phyloP scores from a whole-genome alignment of 2,888 invertebrate species.

The Nowickia ferox region DNA sequence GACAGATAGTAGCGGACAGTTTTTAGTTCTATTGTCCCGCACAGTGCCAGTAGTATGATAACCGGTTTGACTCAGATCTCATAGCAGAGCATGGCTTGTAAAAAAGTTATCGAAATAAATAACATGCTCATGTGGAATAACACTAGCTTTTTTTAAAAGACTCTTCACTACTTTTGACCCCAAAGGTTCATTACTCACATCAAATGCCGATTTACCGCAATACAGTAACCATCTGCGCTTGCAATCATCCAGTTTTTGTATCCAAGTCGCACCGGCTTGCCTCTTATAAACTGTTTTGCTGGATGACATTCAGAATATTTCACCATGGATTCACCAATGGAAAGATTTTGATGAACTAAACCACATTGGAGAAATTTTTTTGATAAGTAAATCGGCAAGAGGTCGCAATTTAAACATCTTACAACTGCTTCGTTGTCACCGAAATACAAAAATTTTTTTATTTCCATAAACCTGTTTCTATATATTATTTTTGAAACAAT shows the following conservation, averaged over 20 bases:
- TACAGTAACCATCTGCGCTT: not conserved
- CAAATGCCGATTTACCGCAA: not conserved
- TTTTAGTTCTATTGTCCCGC: not conserved
- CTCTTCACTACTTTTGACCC: not conserved
- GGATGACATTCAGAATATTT: constrained; percentile 43
- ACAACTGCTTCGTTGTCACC: constrained; percentile 13
- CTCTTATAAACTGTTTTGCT: constrained; percentile 39
- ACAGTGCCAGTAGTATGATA: not conserved
- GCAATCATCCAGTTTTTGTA: constrained; percentile 39
- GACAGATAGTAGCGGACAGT: not conserved
- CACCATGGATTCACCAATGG: constrained; percentile 42
- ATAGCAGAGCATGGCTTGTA: too few relatives aligned
- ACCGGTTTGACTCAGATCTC: constrained; percentile 8
- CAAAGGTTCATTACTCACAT: constrained; percentile 17
- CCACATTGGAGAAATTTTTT: constrained; percentile 31
- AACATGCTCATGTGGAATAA: not conserved
- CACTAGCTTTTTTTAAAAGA: constrained; percentile 1
- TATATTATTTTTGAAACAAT: not conserved
- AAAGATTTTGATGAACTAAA: constrained; percentile 18
- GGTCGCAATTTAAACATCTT: constrained; percentile 34
- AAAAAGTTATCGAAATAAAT: constrained; percentile 12
- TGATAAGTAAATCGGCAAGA: constrained; percentile 19
- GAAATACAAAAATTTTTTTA: constrained; percentile 32
- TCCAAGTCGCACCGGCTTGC: constrained; percentile 37
- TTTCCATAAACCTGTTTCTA: constrained; percentile 23